Percentiles rank a stretch among this genome's conserved stretches.
Conservation (phyloP, 1,140 invertebrate genomes). For the Drosophila pallidifrons region DNA sequence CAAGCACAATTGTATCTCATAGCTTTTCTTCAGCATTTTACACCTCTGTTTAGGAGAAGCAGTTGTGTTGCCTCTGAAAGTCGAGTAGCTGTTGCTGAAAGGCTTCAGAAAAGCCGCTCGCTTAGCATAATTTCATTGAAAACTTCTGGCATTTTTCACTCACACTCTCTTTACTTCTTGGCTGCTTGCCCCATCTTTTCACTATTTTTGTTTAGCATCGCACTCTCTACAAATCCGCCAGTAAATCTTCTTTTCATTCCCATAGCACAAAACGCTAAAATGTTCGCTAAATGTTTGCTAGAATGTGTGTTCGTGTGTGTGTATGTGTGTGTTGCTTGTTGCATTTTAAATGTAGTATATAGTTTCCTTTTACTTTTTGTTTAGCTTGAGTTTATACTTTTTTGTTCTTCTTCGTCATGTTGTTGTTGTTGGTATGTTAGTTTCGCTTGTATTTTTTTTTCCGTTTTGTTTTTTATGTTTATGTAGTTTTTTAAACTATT, state of each 20-base stretch:
- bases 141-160: constrained; percentile 19
- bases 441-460: constrained; percentile 55
- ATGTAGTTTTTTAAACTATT: constrained; percentile 80
- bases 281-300: constrained; percentile 37
- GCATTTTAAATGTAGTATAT: constrained; percentile 57
- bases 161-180: background rate
- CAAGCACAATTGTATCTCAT: no score
- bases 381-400: constrained; percentile 45
- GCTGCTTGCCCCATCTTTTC: background rate
- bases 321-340: constrained; percentile 33
- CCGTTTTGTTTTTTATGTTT: constrained; percentile 57
- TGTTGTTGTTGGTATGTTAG: constrained; percentile 43
- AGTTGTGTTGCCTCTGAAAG: background rate
- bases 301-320: constrained; percentile 17
- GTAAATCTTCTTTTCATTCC: constrained; percentile 38
- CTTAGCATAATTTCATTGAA: constrained; percentile 24
- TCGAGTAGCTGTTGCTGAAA: constrained; percentile 3
- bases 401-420: constrained; percentile 1
- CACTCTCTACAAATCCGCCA: constrained; percentile 30
- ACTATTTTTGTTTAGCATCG: constrained; percentile 12
- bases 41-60: background rate
- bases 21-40: background rate
- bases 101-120: constrained; percentile 31
- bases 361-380: constrained; percentile 58
- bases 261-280: constrained; percentile 42